A percentile compares a stretch with the other conserved stretches of the same genome.
These are phyloP conservation scores for Melanerpes formicivorus DNA, from an alignment of 2,113 vertebrate species.

Conservation along the genomic window DNA sequence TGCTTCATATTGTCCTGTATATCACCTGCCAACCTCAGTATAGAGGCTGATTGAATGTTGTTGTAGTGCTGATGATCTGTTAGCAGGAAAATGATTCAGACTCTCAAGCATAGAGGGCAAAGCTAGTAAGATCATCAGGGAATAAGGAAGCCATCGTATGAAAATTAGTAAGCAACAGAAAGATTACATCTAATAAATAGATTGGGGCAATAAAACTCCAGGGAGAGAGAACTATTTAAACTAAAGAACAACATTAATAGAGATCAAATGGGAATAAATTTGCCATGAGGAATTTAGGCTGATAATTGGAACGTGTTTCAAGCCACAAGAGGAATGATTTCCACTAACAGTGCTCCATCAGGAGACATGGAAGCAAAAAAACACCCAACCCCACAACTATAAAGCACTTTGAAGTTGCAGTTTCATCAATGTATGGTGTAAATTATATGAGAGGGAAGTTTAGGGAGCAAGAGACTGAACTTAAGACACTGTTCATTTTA, in stretches of 20 bases:
- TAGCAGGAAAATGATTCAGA: neutral
- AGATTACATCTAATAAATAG: constrained; percentile 7
- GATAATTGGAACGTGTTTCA: constrained; percentile 36
- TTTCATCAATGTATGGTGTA: neutral
- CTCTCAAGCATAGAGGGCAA: neutral
- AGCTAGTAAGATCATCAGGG: neutral
- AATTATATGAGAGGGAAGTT: neutral
- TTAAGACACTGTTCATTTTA: neutral
- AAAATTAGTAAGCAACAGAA: constrained; percentile 20
- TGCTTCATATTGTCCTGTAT: neutral
- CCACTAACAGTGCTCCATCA: neutral
- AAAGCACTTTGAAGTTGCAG: neutral
- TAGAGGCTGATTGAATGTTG: neutral
- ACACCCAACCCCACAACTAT: neutral
- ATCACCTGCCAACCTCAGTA: neutral
- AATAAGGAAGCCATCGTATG: neutral
- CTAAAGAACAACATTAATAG: neutral
- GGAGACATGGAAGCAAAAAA: neutral
- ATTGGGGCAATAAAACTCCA: constrained; percentile 2
- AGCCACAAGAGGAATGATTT: constrained; percentile 6
- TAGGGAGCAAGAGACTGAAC: neutral
- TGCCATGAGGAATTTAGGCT: constrained; percentile 1
- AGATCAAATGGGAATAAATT: constrained; percentile 30
- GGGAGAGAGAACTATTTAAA: constrained; percentile 13
- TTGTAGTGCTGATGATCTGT: neutral